These are phyloP conservation scores for Pangasius larnaudii DNA, from an alignment of 2,797 vertebrate species.

Conservation along the genomic window DNA sequence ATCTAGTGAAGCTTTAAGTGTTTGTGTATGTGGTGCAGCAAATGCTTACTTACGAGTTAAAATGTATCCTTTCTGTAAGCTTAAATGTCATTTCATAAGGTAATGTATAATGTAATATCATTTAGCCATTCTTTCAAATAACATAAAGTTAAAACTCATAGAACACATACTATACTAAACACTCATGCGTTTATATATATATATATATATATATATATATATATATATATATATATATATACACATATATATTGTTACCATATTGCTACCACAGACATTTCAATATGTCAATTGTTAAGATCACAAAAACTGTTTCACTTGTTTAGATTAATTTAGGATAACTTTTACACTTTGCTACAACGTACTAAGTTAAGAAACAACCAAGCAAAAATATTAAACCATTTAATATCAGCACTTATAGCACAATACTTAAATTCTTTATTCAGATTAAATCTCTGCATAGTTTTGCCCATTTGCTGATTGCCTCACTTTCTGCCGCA, in stretches of 20 bases:
- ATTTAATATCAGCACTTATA: background rate
- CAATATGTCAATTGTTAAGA: too few species aligned
- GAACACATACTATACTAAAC: background rate
- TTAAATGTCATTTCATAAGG: background rate
- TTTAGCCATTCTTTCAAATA: background rate
- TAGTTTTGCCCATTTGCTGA: background rate
- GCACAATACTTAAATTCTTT: background rate
- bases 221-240: too few species aligned
- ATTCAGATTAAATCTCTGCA: background rate
- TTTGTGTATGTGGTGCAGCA: background rate
- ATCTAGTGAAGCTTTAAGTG: constrained; percentile 20
- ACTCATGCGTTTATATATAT: too few species aligned
- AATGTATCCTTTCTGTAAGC: background rate
- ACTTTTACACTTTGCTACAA: background rate
- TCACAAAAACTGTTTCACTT: background rate
- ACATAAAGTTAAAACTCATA: background rate
- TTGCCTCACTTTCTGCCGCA: background rate
- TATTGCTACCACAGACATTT: background rate
- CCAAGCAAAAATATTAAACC: background rate
- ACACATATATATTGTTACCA: background rate
- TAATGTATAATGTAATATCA: background rate
- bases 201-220: too few species aligned
- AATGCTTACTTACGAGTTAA: constrained; percentile 12
- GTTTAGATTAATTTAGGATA: background rate
- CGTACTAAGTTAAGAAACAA: background rate